These are phyloP conservation scores for Tipula confusa DNA, from an alignment of 2,888 invertebrate genomes.

Conservation along the genomic window DNA sequence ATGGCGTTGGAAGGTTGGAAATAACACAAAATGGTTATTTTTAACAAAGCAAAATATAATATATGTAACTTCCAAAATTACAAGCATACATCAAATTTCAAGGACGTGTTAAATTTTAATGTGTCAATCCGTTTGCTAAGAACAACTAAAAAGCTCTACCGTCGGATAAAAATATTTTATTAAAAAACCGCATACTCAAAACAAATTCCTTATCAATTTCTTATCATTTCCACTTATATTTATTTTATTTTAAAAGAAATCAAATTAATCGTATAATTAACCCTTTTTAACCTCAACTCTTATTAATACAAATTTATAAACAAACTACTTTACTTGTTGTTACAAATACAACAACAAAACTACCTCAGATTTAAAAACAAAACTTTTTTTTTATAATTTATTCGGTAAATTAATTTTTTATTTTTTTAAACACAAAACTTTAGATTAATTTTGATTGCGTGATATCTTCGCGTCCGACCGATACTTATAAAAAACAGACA, in stretches of 20 bases:
- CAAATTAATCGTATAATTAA: conserved; percentile 5
- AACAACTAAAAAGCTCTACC: background rate
- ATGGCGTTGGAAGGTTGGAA: background rate
- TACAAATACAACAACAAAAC: background rate
- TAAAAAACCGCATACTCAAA: background rate
- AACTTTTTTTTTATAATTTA: background rate
- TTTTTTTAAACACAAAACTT: background rate
- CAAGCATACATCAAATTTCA: background rate
- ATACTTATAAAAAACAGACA: background rate
- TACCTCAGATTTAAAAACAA: background rate
- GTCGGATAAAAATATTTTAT: background rate
- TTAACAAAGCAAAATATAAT: too few species aligned
- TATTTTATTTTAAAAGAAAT: too few species aligned
- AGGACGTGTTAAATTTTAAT: background rate
- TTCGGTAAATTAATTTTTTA: background rate
- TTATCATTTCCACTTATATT: background rate
- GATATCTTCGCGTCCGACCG: background rate
- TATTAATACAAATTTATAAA: background rate
- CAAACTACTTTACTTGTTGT: background rate
- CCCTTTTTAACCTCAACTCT: conserved; percentile 3
- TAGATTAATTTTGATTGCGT: background rate
- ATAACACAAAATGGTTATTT: background rate
- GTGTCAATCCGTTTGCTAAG: background rate
- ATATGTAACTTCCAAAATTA: background rate
- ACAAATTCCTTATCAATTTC: background rate